Conservation (phyloP, 2,113 vertebrate species). For the Terrapene triunguis region DNA sequence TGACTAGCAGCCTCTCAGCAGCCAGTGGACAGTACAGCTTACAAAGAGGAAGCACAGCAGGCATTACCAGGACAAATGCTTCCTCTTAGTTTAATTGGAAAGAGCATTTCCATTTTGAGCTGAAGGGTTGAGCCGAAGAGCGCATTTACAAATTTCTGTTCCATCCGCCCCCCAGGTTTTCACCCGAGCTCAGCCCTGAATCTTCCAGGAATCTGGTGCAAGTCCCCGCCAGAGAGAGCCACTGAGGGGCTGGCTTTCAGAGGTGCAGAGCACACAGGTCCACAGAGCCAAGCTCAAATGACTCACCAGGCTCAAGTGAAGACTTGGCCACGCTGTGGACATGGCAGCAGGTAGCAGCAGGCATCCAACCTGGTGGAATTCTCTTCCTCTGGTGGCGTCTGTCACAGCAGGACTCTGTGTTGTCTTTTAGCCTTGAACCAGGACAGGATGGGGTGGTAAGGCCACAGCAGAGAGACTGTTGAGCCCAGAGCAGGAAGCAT, state of each 20-base stretch:
- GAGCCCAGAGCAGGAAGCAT: neutral
- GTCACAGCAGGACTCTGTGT: too few relatives aligned
- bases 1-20: neutral
- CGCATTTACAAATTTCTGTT: neutral
- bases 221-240: fast-evolving
- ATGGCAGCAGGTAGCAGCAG: fast-evolving
- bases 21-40: fast-evolving
- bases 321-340: neutral
- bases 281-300: neutral
- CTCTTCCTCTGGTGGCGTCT: neutral
- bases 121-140: neutral
- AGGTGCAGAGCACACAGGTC: fast-evolving
- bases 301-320: fast-evolving
- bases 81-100: neutral
- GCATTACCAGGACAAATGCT: neutral
- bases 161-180: neutral
- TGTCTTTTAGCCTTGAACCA: neutral
- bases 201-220: neutral
- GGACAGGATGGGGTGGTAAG: neutral
- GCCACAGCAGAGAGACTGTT: neutral
- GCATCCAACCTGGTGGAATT: neutral
- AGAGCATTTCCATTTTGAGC: neutral
- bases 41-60: neutral
- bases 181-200: neutral
- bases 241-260: neutral